Conservation (phyloP, 2,113 vertebrate genomes). For the Butastur rufipennis region DNA sequence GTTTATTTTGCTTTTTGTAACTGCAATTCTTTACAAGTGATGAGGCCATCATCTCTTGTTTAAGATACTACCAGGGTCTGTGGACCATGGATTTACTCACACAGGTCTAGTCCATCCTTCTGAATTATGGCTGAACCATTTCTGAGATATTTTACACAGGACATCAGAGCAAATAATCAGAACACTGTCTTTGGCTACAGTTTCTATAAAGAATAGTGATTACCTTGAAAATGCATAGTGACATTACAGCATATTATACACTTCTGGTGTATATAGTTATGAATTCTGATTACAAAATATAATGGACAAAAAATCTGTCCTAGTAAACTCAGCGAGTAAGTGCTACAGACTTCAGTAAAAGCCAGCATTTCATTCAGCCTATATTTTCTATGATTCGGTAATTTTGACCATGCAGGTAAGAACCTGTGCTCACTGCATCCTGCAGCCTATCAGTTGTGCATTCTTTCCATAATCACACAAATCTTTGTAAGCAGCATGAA, state of each 20-base stretch:
- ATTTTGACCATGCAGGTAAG: not conserved
- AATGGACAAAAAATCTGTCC: not conserved
- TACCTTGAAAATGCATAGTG: not conserved
- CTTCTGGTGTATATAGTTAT: not conserved
- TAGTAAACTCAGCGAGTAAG: not conserved
- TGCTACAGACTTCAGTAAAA: not conserved
- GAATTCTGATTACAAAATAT: not conserved
- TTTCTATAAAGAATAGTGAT: not conserved
- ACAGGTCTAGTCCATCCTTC: not conserved
- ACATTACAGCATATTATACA: not conserved
- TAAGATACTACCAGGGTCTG: not conserved
- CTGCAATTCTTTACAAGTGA: not conserved
- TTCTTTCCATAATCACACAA: not conserved
- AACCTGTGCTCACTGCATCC: not conserved
- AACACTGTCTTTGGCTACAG: not conserved
- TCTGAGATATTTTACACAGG: not conserved
- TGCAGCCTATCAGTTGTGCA: not conserved
- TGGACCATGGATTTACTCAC: not conserved
- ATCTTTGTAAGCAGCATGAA: not conserved
- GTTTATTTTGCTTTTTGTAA: not conserved
- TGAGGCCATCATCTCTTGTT: not conserved
- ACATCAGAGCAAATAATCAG: not conserved
- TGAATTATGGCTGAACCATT: not conserved
- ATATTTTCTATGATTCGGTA: not conserved
- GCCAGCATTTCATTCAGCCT: not conserved